A percentile compares a stretch with the other conserved stretches of the same genome.
Evolutionary conservation across 2,888 invertebrate genomes (phyloP).

Genomic region (Scaptomyza parva): DNA sequence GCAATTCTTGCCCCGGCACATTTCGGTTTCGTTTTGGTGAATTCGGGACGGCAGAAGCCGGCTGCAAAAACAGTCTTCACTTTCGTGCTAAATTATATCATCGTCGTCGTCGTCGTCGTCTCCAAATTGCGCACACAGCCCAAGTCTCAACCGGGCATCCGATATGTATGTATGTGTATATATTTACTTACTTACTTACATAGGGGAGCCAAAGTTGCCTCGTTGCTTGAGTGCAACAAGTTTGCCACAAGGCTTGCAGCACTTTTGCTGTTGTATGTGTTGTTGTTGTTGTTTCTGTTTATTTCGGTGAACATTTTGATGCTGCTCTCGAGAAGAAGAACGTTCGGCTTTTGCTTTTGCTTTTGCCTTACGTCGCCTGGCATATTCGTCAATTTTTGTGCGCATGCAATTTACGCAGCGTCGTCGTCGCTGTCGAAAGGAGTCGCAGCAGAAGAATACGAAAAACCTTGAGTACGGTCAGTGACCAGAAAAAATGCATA

Average conservation of each 20-base stretch:
- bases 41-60: constrained; percentile 64
- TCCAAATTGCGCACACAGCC: constrained; percentile 57
- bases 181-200: constrained; percentile 4
- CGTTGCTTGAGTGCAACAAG: constrained; percentile 65
- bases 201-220: constrained; percentile 54
- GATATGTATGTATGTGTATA: constrained; percentile 15
- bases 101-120: constrained; percentile 37
- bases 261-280: constrained; percentile 18
- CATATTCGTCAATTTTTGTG: constrained; percentile 81
- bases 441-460: constrained; percentile 74
- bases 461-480: constrained; percentile 84
- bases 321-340: constrained; percentile 44
- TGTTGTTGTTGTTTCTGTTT: constrained; percentile 13
- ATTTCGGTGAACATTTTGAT: constrained; percentile 73
- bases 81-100: constrained; percentile 80
- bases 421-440: constrained; percentile 57
- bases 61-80: constrained; percentile 75
- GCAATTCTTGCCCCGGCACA: constrained; percentile 38
- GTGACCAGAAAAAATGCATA: constrained; percentile 83
- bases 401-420: constrained; percentile 81
- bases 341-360: constrained; percentile 21
- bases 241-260: constrained; percentile 62
- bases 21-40: constrained; percentile 77
- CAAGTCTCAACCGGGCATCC: constrained; percentile 23
- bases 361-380: constrained; percentile 71